Evolutionary conservation across 2,113 vertebrate species (phyloP).

Genomic region (Leucopsar rothschildi): DNA sequence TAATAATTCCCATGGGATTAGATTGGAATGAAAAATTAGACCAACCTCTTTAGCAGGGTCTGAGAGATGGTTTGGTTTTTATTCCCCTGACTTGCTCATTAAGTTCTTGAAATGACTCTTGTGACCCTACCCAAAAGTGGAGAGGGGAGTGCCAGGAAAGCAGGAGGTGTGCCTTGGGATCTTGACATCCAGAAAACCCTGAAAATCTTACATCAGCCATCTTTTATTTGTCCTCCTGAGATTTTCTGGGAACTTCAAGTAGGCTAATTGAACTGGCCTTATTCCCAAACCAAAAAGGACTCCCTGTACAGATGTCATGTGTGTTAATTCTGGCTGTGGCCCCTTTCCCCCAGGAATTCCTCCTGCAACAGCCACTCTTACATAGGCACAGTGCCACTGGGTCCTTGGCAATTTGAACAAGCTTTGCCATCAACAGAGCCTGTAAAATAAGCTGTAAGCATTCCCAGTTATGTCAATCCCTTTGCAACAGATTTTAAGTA

Average conservation of each 20-base stretch:
- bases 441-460: neutral
- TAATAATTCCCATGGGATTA: neutral
- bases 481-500: neutral
- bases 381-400: fast-evolving
- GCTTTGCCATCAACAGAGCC: neutral
- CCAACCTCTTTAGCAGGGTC: neutral
- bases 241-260: neutral
- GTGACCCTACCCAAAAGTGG: neutral
- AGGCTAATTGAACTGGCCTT: neutral
- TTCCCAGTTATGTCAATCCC: neutral
- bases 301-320: too few relatives aligned
- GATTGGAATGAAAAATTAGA: neutral
- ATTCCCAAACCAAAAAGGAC: neutral
- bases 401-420: neutral
- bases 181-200: neutral
- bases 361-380: neutral
- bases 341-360: neutral
- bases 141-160: neutral
- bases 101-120: neutral
- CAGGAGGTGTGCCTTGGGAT: neutral
- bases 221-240: neutral
- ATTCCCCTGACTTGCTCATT: neutral
- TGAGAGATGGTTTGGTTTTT: neutral
- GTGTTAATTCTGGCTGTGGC: too few relatives aligned
- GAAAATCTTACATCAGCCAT: neutral